Evolutionary conservation across 30 jellyfish, hydroid and myxozoan genomes (phyloP), one percentile per base, ranked within the genome.

Genomic region (Aurelia aurita complex sp. Pacific): DNA sequence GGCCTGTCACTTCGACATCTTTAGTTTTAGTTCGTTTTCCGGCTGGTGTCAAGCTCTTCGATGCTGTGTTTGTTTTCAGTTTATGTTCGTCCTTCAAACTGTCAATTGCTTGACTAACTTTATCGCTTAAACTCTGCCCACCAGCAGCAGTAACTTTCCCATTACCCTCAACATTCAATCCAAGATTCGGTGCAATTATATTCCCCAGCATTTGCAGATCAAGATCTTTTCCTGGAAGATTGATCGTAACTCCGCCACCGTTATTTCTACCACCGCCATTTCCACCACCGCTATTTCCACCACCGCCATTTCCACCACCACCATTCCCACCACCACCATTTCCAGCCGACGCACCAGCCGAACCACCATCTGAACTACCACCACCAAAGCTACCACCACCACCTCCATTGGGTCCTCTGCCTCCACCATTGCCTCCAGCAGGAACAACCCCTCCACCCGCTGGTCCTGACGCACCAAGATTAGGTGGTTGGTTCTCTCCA

Each of bases 11-110:
- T 19, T 53, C 38, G 29, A 74, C 50, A 9, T 0, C 18, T 50
- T 71, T 71, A 2, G 36, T 76, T 11, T 54, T 43, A n/a, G 16
- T 63, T 29, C 63, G 11, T 19, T 35, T 57, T 0, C 61, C 36
- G 34, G 60, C 72, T 5, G 93, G 93, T 23, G 85, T 64, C 17
- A 76, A 42, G 59, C 93, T 84, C 42, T 84, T 84, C 57, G 93
- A 38, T 23, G 93, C 93, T 1, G 92, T 70, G 42, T 67, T 83
- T 13, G 86, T 70, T 42, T 83, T 83, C 36, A 72, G 61, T 1
- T 84, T 84, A 51, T 50, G 55, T 51, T 84, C 82, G 11, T 66
- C 67, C 60, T 84, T 84, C 16, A 84, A 23, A 34, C 79, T 17
- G 54, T 71, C 82, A 16, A 84, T 63, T 0, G 87, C 93, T 18